Conservation (phyloP, 2,113 vertebrate species). For the Muntiacus muntjak region DNA sequence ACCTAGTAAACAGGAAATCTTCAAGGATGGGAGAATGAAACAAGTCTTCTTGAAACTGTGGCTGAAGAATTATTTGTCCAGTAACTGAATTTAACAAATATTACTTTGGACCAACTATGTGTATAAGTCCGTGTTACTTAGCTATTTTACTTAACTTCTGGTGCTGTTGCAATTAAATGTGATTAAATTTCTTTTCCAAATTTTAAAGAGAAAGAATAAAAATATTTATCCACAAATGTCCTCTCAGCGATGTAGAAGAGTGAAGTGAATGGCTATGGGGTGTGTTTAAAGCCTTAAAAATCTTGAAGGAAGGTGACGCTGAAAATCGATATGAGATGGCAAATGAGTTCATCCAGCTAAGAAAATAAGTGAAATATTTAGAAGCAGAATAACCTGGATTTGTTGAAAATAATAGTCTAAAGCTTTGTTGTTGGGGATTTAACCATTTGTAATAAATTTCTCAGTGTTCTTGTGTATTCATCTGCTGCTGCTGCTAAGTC, state of each 20-base stretch:
- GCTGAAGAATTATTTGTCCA: not conserved
- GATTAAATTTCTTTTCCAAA: not conserved
- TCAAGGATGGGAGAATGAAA: not conserved
- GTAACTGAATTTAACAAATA: not conserved
- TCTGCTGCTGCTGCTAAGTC: no score
- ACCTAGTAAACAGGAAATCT: not conserved
- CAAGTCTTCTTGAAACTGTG: not conserved
- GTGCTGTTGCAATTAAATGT: not conserved
- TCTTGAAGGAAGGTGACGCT: not conserved
- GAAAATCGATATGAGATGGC: not conserved
- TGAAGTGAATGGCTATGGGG: not conserved
- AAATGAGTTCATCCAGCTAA: not conserved
- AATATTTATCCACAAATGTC: not conserved
- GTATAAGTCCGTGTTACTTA: not conserved
- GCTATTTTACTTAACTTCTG: not conserved
- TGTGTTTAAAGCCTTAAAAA: not conserved
- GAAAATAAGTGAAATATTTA: slow-evolving; percentile 16
- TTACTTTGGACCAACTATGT: not conserved
- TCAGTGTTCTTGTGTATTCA: not conserved
- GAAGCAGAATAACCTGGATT: not conserved
- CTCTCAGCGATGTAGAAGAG: not conserved
- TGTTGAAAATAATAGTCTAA: not conserved
- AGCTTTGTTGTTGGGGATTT: not conserved
- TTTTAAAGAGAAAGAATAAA: not conserved
- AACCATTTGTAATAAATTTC: not conserved